Percentiles rank a stretch among this genome's conserved stretches.
These are phyloP conservation scores for Luehdorfia chinensis DNA, from an alignment of 1,140 invertebrate species.

Conservation along the genomic window DNA sequence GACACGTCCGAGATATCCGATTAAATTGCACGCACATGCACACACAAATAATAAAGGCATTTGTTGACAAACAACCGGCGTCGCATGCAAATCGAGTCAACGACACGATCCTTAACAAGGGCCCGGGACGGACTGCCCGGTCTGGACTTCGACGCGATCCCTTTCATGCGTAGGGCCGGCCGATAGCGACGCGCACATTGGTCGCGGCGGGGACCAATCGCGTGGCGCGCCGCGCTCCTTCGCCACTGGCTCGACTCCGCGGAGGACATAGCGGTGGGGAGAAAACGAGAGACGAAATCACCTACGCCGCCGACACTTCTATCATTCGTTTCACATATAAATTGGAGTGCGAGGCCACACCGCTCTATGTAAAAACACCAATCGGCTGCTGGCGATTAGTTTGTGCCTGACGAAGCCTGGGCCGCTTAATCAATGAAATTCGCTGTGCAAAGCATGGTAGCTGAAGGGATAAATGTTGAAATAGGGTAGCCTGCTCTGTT, in stretches of 20 bases:
- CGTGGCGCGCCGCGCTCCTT: conserved; percentile 29
- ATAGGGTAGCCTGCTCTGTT: too few species aligned
- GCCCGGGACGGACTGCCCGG: conserved; percentile 58
- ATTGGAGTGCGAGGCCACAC: conserved; percentile 54
- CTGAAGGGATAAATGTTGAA: too few species aligned
- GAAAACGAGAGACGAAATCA: conserved; percentile 57
- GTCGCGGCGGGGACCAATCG: conserved; percentile 44
- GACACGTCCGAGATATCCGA: conserved; percentile 30
- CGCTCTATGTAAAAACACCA: conserved; percentile 51
- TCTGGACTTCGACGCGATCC: conserved; percentile 37
- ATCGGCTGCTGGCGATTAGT: conserved; percentile 38
- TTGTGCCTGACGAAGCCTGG: conserved; percentile 23
- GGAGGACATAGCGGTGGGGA: conserved; percentile 59
- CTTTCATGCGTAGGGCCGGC: conserved; percentile 59
- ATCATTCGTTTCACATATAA: conserved; percentile 54
- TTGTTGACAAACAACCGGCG: conserved; percentile 44
- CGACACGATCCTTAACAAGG: conserved; percentile 56
- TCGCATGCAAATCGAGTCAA: conserved; percentile 40
- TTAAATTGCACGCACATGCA: conserved; percentile 41
- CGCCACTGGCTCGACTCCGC: conserved; percentile 45
- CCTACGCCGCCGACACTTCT: conserved; percentile 40
- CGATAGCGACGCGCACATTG: conserved; percentile 41
- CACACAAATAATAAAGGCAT: conserved; percentile 41
- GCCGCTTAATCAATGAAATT: conserved; percentile 6
- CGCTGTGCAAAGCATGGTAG: too few species aligned